phyloP scores from a whole-genome alignment of 2,888 invertebrate genomes.

The Altica lythri region DNA sequence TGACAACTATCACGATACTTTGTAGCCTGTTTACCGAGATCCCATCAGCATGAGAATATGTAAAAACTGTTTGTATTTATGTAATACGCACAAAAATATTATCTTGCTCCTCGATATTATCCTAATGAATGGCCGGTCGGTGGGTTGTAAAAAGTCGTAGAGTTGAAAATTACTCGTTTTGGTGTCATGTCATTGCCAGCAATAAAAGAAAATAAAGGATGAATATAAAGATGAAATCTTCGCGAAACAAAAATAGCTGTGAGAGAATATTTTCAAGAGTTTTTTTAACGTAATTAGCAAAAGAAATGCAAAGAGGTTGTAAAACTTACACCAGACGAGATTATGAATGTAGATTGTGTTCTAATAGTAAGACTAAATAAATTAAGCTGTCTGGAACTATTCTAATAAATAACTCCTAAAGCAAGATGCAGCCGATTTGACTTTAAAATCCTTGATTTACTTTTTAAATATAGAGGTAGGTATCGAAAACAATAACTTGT shows the following conservation, averaged over 20 bases:
- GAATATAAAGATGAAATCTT: neutral
- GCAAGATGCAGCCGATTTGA: too few species aligned
- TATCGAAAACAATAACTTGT: too few species aligned
- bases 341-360: too few species aligned
- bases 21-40: constrained; percentile 25
- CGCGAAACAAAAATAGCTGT: neutral
- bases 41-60: constrained; percentile 18
- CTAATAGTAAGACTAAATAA: too few species aligned
- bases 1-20: constrained; percentile 4
- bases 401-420: too few species aligned
- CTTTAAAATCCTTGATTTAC: too few species aligned
- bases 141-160: constrained; percentile 1
- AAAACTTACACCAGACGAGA: too few species aligned
- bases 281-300: too few species aligned
- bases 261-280: too few species aligned
- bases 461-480: too few species aligned
- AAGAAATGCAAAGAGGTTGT: too few species aligned
- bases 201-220: neutral
- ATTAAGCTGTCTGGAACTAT: too few species aligned
- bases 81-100: constrained; percentile 35
- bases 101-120: constrained; percentile 35
- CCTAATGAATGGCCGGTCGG: constrained; percentile 30
- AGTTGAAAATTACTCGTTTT: constrained; percentile 10
- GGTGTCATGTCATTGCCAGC: neutral
- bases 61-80: constrained; percentile 27